Base-by-base conservation (phyloP, 2,888 invertebrate genomes). In the Mystacides longicornis region DNA sequence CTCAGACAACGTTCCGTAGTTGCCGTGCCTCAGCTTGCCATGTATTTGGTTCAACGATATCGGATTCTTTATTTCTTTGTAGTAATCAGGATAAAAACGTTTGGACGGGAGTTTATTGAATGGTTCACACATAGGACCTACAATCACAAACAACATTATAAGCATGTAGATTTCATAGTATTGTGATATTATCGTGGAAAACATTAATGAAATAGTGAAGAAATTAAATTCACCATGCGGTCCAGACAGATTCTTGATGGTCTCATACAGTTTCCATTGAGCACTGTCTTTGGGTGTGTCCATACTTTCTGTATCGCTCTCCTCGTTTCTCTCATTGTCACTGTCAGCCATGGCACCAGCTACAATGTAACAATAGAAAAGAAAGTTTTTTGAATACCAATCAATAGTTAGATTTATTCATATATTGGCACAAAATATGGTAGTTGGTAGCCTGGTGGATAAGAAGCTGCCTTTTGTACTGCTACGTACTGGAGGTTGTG, bases 11-110 rank as follows among this genome's bases (percentile, higher is more conserved):
- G 88, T 90, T 0, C 86, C 87, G 68, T 93, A 94, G 63, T 82
- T 84, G 21, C 89, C 89, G 62, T 84, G 85, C 65, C 85, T 81
- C n/a, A 93, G 79, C 69, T 91, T 92, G 55, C 85, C 85, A 63
- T 85, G 81, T 58, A 99, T 96, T 75, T 96, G 94, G 63, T 89
- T 85, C 65, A 99, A 74, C 0, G 97, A 96, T 63, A 99, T 87
- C 0, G 99, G 98, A 67, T 91, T 90, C 68, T 93, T 92, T 51
- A 99, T 98, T 68, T 95, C 93, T 64, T 91, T 90, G 74, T 96
- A 99, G 71, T 99, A 99, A 73, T 98, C 98, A 0, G 97, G 93
- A 74, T 98, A 96, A 62, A 87, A 87, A 55, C 94, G 79, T 47
- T 86, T 87, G 5, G 91, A 92, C 0, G 98, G 98, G 55, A 99